A percentile compares a stretch with the other conserved stretches of the same genome.
Conservation (phyloP, 2,113 vertebrate genomes). For the Meleagris gallopavo region DNA sequence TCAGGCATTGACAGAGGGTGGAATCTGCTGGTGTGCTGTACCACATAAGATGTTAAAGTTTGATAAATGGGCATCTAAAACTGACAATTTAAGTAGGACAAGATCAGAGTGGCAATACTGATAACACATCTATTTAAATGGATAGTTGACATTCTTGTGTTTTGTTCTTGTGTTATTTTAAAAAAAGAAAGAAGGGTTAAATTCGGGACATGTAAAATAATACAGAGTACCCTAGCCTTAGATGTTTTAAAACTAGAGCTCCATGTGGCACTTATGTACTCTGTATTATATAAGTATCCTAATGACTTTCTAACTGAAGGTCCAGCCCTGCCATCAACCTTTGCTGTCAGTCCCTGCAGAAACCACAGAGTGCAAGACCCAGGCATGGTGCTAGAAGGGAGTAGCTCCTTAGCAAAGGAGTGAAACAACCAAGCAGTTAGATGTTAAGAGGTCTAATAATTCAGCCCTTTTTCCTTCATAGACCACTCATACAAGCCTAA, state of each 20-base stretch:
- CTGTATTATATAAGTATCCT: not conserved
- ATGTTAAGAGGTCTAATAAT: not conserved
- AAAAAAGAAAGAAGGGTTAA: not conserved
- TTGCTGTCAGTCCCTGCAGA: not conserved
- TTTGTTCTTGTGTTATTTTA: not conserved
- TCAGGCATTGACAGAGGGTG: not conserved
- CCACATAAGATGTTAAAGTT: not conserved
- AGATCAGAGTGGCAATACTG: not conserved
- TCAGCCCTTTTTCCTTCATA: not conserved
- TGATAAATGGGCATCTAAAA: not conserved
- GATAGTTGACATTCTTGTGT: not conserved
- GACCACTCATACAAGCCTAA: not conserved
- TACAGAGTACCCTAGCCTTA: not conserved
- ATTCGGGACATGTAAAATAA: not conserved
- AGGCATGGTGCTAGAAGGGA: not conserved
- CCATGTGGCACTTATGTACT: not conserved
- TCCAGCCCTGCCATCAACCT: not conserved
- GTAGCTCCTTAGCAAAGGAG: not conserved
- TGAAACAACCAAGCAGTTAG: not conserved
- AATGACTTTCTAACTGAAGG: not conserved
- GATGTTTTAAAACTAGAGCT: not conserved
- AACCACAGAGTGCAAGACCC: rapidly evolving
- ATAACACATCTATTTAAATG: not conserved
- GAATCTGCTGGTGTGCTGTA: not conserved
- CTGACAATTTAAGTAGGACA: not conserved